Percentiles rank a stretch among this genome's conserved stretches.
Evolutionary conservation across 2,113 vertebrate genomes (phyloP).

Genomic region (Zosterops lateralis): DNA sequence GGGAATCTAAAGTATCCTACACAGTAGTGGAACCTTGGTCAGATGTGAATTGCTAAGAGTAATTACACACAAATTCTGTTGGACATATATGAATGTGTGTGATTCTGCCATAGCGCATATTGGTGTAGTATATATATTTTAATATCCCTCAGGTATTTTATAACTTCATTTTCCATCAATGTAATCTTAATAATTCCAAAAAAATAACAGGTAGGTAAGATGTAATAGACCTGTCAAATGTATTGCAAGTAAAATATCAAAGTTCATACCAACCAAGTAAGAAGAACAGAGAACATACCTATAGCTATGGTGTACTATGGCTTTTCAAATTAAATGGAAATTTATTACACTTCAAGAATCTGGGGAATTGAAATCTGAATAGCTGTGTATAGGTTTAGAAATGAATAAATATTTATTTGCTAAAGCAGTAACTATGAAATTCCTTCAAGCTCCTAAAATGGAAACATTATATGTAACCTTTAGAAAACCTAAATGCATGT

Average conservation of each 20-base stretch:
- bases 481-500: neutral
- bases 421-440: neutral
- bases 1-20: neutral
- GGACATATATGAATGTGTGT: fast-evolving
- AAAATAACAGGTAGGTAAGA: neutral
- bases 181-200: neutral
- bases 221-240: neutral
- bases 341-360: neutral
- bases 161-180: neutral
- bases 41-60: neutral
- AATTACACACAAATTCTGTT: neutral
- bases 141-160: neutral
- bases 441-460: neutral
- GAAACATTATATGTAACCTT: neutral
- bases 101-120: neutral
- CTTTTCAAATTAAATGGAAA: conserved; percentile 8
- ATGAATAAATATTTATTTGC: neutral
- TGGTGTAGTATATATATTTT: neutral
- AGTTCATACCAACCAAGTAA: neutral
- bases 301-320: neutral
- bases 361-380: neutral
- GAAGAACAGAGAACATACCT: neutral
- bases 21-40: neutral
- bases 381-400: neutral
- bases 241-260: neutral